Percentiles rank a stretch among this genome's conserved stretches.
Conservation (phyloP, 1,140 invertebrate species). For the Mylabris phalerata region DNA sequence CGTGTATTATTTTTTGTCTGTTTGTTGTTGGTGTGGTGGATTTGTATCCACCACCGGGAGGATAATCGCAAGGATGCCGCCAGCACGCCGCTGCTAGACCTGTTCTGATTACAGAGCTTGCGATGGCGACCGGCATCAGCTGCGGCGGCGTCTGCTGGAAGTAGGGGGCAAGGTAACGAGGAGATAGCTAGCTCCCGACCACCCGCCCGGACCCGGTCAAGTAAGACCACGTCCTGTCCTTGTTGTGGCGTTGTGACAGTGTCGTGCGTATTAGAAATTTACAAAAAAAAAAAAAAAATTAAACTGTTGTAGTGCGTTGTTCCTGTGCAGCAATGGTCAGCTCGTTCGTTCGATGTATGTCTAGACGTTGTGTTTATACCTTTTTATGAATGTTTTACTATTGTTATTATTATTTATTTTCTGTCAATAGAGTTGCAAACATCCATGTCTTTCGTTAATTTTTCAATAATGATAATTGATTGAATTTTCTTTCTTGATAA, state of each 20-base stretch:
- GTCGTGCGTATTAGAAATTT: constrained; percentile 41
- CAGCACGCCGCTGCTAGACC: constrained; percentile 40
- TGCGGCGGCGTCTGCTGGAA: constrained; percentile 55
- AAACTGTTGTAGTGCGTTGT: constrained; percentile 39
- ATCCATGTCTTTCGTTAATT: constrained; percentile 15
- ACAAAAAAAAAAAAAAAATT: constrained; percentile 9
- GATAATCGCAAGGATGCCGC: not conserved
- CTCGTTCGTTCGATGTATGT: constrained; percentile 43
- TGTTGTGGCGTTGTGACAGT: constrained; percentile 43
- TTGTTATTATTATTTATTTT: too few relatives aligned
- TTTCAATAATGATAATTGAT: not conserved
- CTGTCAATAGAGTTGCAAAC: constrained; percentile 17
- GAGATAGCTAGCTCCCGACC: constrained; percentile 48
- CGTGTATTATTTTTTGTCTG: not conserved
- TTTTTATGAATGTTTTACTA: constrained; percentile 17
- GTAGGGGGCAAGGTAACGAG: constrained; percentile 57
- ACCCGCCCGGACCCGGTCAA: constrained; percentile 39
- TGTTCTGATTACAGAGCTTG: constrained; percentile 58
- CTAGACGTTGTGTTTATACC: constrained; percentile 39
- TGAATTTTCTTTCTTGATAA: too few relatives aligned
- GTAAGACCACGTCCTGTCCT: constrained; percentile 41
- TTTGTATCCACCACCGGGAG: not conserved
- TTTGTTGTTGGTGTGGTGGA: too few relatives aligned
- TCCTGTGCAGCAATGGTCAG: constrained; percentile 40
- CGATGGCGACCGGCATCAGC: constrained; percentile 49